These are phyloP conservation scores for Pseudochirops corinnae DNA, from an alignment of 2,797 vertebrate genomes.

Conservation along the genomic window DNA sequence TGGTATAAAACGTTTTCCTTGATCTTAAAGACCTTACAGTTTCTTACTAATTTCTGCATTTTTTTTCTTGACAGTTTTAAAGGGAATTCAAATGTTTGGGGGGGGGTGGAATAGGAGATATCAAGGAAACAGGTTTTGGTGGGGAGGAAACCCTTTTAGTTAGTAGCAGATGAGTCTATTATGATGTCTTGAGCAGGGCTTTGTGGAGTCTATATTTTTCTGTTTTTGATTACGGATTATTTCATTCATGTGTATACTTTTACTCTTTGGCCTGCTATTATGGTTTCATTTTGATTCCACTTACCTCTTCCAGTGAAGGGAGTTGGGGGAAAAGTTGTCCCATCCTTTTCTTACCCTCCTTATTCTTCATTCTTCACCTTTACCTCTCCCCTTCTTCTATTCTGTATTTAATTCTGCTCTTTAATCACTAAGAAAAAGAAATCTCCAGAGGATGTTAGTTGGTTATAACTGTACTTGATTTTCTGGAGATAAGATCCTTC, in stretches of 20 bases:
- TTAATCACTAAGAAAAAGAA: background rate
- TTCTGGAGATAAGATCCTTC: background rate
- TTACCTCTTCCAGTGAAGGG: background rate
- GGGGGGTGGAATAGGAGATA: background rate
- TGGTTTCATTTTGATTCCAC: background rate
- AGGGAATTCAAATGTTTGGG: background rate
- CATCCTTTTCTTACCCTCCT: background rate
- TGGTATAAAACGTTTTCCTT: background rate
- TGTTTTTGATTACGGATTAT: background rate
- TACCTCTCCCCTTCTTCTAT: rapidly evolving
- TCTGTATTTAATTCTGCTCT: rapidly evolving
- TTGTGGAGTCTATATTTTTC: background rate
- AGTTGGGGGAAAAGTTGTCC: background rate
- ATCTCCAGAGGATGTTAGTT: slow-evolving; percentile 1
- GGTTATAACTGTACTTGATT: background rate
- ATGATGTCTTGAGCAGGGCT: background rate
- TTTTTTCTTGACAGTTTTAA: background rate
- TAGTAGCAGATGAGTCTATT: background rate
- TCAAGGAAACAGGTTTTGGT: background rate
- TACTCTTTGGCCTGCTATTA: background rate
- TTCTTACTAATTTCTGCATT: background rate
- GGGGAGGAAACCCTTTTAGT: background rate
- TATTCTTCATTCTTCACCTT: background rate
- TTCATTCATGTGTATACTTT: background rate
- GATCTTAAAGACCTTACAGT: background rate